These are phyloP conservation scores for Phorcus lineatus DNA, from an alignment of 2,888 invertebrate species.

Conservation along the genomic window DNA sequence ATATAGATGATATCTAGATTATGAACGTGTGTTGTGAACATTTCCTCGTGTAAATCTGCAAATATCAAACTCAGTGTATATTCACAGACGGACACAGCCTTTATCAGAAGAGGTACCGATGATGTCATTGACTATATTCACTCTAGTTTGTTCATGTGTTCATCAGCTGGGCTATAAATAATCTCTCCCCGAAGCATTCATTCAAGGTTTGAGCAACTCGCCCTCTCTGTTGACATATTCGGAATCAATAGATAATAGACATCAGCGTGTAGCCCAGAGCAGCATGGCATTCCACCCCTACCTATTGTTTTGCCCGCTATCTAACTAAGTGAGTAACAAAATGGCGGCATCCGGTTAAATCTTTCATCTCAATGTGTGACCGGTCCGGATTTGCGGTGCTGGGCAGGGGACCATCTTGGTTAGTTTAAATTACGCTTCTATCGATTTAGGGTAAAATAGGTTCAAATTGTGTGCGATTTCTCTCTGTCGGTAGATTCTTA, in stretches of 20 bases:
- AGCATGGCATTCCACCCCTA: neutral
- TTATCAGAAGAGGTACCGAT: no score
- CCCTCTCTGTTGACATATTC: neutral
- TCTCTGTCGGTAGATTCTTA: constrained; percentile 10
- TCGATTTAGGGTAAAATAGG: constrained; percentile 19
- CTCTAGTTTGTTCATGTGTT: no score
- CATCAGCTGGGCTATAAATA: no score
- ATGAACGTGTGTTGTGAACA: no score
- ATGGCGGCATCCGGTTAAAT: constrained; percentile 16
- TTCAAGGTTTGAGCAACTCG: neutral
- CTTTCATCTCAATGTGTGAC: neutral
- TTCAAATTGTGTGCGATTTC: constrained; percentile 24
- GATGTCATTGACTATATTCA: no score
- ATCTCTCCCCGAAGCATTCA: neutral
- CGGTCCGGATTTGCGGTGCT: neutral
- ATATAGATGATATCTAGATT: no score
- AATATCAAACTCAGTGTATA: no score
- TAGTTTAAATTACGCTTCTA: constrained; percentile 13
- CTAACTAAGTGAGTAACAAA: neutral
- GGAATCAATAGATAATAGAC: constrained; percentile 2
- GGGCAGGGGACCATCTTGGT: neutral
- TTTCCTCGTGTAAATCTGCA: no score
- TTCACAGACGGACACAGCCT: no score
- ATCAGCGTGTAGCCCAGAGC: neutral
- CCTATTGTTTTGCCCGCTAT: neutral